Base-by-base conservation (phyloP, 1,140 invertebrate species). In the Pseudachorutes palmiensis region DNA sequence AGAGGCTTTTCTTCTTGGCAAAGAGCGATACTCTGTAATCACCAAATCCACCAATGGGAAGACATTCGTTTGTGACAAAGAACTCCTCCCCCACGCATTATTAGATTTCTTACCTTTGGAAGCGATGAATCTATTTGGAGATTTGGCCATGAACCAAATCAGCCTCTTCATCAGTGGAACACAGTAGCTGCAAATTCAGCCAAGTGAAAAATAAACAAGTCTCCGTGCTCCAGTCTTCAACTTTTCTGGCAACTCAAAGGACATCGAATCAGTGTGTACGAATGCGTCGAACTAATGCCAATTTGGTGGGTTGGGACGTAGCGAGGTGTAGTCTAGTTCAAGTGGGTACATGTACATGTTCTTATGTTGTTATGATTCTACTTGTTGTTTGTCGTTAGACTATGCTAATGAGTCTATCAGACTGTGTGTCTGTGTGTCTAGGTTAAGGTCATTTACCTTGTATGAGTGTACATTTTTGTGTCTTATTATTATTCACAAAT, bases 1-100 rank as follows among this genome's bases (percentile, higher is more conserved):
- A n/a, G 87, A 89, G 1, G 84, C 81, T 75, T 86, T 87, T 61
- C 86, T 77, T 12, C 79, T 72, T 0, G 72, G 66, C 19, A 73
- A 51, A 1, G 73, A 74, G 31, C 71, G 49, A 45, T 74, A 72
- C 14, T 62, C 31, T 9, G 16, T 26, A 26, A 62, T 62, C 9
- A 62, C 41, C 14, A 30, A 16, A 12, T 62, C 61, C 5, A 62
- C 41, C 14, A 41, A 24, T 29, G 61, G 32, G 41, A 62, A 2
- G 3, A 62, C 24, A 24, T 62, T 33, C 29, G 41, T 48, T 29
- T 62, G 61, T 24, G 61, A 33, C 16, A 62, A 14, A 28, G 2
- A 22, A 14, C 3, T 41, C n/a, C 16, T 33, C 9, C 61, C 61
- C 32, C 32, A 62, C 61, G 41, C 41, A 28, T 62, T 62, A 19